phyloP scores from a whole-genome alignment of 2,888 invertebrate genomes.

The Eupithecia pulchellata region DNA sequence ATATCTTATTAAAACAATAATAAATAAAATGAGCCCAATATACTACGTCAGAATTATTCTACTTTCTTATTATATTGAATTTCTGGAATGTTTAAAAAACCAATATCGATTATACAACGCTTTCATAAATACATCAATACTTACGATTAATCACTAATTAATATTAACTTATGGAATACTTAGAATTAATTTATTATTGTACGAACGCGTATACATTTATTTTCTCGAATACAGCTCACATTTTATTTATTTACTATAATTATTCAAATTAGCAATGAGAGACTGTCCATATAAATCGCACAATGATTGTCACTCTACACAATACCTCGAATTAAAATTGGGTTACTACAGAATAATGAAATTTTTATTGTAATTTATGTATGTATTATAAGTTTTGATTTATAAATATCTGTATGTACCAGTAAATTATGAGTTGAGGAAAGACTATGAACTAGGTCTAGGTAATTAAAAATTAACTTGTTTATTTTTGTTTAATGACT shows the following conservation, averaged over 20 bases:
- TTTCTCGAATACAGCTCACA: slow-evolving; percentile 79
- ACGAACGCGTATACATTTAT: slow-evolving; percentile 84
- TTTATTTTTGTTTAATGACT: neutral
- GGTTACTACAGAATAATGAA: neutral
- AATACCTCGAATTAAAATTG: neutral
- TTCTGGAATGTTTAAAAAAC: slow-evolving; percentile 55
- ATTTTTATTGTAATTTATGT: neutral
- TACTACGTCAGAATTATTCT: slow-evolving; percentile 41
- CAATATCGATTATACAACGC: slow-evolving; percentile 46
- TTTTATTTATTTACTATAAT: slow-evolving; percentile 42
- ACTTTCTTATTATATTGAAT: slow-evolving; percentile 39
- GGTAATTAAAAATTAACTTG: neutral
- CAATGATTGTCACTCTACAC: slow-evolving; percentile 31
- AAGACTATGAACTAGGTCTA: neutral
- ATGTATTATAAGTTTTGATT: neutral
- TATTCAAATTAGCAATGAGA: slow-evolving; percentile 43
- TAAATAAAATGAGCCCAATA: slow-evolving; percentile 36
- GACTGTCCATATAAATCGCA: slow-evolving; percentile 36
- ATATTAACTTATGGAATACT: slow-evolving; percentile 69
- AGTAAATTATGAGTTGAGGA: neutral
- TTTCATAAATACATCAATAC: slow-evolving; percentile 63
- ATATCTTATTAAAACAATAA: slow-evolving; percentile 24
- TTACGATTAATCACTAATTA: slow-evolving; percentile 62
- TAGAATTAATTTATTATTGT: slow-evolving; percentile 76
- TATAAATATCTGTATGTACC: neutral